Conservation (phyloP, 2,797 vertebrate genomes). For the Fundulus diaphanus region DNA sequence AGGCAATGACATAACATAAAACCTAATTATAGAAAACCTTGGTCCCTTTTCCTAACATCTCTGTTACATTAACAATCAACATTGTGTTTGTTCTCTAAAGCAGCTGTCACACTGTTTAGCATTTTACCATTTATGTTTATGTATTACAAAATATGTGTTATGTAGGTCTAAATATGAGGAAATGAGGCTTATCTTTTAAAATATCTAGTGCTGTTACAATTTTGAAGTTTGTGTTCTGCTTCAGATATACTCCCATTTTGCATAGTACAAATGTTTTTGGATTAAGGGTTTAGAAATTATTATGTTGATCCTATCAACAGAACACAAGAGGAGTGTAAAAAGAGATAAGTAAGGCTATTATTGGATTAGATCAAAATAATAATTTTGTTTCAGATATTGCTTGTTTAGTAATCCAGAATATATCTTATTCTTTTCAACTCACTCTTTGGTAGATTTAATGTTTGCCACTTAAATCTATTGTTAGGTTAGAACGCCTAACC, state of each 20-base stretch:
- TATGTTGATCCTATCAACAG: too few relatives aligned
- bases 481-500: too few relatives aligned
- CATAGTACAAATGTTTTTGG: too few relatives aligned
- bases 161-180: too few relatives aligned
- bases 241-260: too few relatives aligned
- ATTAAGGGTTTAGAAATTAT: too few relatives aligned
- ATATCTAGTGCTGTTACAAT: too few relatives aligned
- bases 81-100: background rate
- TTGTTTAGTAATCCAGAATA: background rate
- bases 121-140: too few relatives aligned
- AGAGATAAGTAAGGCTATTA: background rate
- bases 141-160: too few relatives aligned
- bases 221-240: too few relatives aligned
- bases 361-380: background rate
- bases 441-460: background rate
- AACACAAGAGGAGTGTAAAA: too few relatives aligned
- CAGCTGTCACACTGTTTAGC: background rate
- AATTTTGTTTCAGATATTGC: background rate
- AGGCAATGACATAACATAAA: background rate
- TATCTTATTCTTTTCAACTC: background rate
- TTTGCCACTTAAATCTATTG: background rate
- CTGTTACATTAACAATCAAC: background rate
- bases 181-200: too few relatives aligned
- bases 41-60: background rate
- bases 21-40: background rate